Evolutionary conservation across 2,888 invertebrate genomes (phyloP).

Genomic region (Orchesella flavescens): DNA sequence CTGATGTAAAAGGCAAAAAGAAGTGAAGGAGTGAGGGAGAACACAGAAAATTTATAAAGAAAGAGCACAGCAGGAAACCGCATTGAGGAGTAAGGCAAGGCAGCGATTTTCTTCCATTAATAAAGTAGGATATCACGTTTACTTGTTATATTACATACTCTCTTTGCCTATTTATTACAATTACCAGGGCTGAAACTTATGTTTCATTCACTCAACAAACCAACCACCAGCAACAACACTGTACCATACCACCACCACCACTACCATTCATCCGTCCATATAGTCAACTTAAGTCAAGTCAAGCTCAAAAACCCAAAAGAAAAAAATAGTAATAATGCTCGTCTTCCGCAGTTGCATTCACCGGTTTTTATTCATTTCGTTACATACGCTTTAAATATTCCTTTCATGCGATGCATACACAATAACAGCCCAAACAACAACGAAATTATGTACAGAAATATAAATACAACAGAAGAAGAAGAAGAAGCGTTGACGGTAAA

Average conservation of each 20-base stretch:
- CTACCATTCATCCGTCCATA: not conserved
- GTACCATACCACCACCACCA: not conserved
- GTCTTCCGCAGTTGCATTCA: not conserved
- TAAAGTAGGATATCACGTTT: slow-evolving; percentile 12
- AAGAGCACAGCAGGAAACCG: slow-evolving; percentile 17
- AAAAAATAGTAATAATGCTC: not conserved
- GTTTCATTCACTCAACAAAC: not conserved
- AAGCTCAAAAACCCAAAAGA: not conserved
- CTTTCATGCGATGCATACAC: no score
- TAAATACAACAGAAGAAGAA: no score
- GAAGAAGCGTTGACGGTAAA: no score
- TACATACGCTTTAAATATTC: no score
- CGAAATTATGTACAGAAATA: no score
- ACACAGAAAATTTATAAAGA: not conserved
- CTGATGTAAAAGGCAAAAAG: not conserved
- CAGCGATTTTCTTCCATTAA: slow-evolving; percentile 10
- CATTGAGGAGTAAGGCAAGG: slow-evolving; percentile 1
- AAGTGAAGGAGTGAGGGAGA: not conserved
- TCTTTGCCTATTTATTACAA: not conserved
- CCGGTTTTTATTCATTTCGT: not conserved
- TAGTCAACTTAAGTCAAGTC: not conserved
- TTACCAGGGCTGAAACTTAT: not conserved
- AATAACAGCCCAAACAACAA: no score
- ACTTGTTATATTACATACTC: slow-evolving; percentile 1
- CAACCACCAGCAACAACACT: not conserved